Evolutionary conservation across 2,113 vertebrate species (phyloP), one percentile per base, ranked within the genome.

Genomic region (Apteryx owenii): DNA sequence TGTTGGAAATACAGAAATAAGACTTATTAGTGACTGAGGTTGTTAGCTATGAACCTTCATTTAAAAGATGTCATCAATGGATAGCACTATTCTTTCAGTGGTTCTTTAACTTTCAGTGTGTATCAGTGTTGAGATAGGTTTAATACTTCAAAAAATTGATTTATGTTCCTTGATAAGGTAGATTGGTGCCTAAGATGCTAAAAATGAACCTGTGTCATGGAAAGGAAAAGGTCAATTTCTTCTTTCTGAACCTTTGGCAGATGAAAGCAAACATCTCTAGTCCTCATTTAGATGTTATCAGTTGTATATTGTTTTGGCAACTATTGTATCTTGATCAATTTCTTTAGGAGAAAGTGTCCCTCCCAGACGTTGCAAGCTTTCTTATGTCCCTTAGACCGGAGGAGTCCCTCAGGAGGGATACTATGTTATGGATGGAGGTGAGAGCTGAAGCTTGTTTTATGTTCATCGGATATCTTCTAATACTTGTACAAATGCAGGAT

Each of bases 391-490:
- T 99, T 88, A 98, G 98, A 91, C 97, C 98, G 61, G 99, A 99
- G 5, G 99, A 99, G 86, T 99, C 99, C 10, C 97, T 99, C 20
- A 97, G 98, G 64, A 98, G 99, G 94, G 99, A 99, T 44, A 99
- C 99, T 3, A 22, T 73, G 12, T 92, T 99, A 16, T 99, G 99
- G 99, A 97, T 95, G 69, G 98, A 99, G 99, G 99, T 99, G 95
- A 98, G 98, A 83, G 21, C 23, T 48, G 61, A 83, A 83, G 33
- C 23, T 61, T 6, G 2, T 54, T 89, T 77, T 64, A 20, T 60
- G 14, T 80, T 95, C 40, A 12, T 66, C 4, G 51, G 11, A 42
- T 16, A 1, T 20, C 42, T 68, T 87, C 60, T 40, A 72, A 44
- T 71, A 46, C 28, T 28, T 46, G 3, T 25, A n/a, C 10, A 65